Percentiles rank a stretch among this genome's conserved stretches.
phyloP scores from a whole-genome alignment of 2,797 vertebrate species.

The Antrozous pallidus region DNA sequence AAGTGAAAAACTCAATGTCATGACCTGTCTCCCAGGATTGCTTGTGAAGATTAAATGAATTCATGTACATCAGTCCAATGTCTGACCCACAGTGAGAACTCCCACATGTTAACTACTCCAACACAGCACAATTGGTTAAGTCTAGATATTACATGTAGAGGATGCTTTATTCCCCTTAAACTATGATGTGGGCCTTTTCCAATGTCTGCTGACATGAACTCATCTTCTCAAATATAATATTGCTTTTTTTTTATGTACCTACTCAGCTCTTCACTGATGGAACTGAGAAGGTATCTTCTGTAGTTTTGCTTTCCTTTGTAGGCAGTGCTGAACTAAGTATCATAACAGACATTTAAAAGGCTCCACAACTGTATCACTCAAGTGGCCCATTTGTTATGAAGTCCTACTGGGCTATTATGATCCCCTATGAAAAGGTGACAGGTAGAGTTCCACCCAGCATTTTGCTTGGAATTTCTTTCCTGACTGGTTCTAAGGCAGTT shows the following conservation, averaged over 20 bases:
- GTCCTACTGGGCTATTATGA: background rate
- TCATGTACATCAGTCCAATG: background rate
- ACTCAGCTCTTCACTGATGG: background rate
- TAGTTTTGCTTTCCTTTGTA: background rate
- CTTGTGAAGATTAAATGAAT: background rate
- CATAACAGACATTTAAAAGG: background rate
- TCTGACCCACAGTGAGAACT: background rate
- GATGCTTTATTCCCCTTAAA: background rate
- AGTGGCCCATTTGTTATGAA: background rate
- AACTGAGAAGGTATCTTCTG: background rate
- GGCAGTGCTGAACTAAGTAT: background rate
- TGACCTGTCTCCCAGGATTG: background rate
- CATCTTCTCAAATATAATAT: background rate
- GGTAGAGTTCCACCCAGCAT: background rate
- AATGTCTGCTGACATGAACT: background rate
- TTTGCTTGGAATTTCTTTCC: slow-evolving; percentile 2
- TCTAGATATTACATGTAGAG: background rate
- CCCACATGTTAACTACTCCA: background rate
- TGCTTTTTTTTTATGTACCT: background rate
- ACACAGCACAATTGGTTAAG: background rate
- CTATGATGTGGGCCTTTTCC: background rate
- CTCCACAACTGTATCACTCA: background rate
- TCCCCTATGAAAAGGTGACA: slow-evolving; percentile 14
- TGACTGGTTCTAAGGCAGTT: background rate
- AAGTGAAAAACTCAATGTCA: background rate